Conservation (phyloP, 2,797 vertebrate genomes). For the Setipinna tenuifilis region DNA sequence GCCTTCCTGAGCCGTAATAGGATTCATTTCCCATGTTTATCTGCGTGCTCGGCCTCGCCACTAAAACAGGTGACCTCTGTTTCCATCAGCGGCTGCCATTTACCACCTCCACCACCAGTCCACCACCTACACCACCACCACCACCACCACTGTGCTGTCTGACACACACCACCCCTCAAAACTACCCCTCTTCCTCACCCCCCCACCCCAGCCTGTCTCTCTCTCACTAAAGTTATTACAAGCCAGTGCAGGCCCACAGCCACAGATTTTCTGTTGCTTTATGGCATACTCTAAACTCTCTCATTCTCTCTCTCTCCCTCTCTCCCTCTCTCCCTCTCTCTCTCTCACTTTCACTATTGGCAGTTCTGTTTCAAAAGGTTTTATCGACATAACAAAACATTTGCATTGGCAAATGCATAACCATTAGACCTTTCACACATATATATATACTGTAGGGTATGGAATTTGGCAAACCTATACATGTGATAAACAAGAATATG, state of each 20-base stretch:
- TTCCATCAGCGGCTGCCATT: background rate
- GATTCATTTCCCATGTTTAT: slow-evolving; percentile 27
- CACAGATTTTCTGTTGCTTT: no score
- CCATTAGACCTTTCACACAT: no score
- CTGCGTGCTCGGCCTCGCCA: background rate
- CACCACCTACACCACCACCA: background rate
- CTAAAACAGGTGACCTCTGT: slow-evolving; percentile 15
- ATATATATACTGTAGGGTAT: no score
- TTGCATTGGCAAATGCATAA: no score
- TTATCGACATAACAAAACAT: no score
- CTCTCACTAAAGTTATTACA: background rate
- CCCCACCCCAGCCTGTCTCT: background rate
- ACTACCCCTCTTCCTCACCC: background rate
- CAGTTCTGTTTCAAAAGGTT: no score
- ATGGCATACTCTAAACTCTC: background rate
- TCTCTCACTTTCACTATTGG: background rate
- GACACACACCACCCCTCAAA: no score
- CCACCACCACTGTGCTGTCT: background rate
- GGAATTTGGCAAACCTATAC: no score
- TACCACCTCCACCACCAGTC: background rate
- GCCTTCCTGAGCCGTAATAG: slow-evolving; percentile 2
- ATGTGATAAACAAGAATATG: no score
- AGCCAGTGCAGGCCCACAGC: background rate
- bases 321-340: background rate
- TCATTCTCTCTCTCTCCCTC: background rate